Conservation (phyloP, 2,113 vertebrate genomes). For the Macrotis lagotis region DNA sequence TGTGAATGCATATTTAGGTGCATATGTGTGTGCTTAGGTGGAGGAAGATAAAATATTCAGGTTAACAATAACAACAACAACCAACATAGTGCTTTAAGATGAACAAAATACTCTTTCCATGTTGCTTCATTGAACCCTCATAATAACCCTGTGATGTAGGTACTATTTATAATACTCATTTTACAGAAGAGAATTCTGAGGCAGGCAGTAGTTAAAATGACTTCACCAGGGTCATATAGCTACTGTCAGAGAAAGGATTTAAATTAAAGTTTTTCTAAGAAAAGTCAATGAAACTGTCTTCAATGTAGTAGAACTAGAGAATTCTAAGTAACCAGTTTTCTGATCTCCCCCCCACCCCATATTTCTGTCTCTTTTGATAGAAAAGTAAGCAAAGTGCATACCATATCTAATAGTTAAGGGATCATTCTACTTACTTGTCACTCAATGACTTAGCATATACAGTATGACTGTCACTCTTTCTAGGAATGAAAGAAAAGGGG, state of each 20-base stretch:
- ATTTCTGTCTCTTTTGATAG: conserved; percentile 39
- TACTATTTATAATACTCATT: not conserved
- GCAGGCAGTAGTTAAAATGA: not conserved
- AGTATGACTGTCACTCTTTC: conserved; percentile 29
- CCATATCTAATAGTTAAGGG: not conserved
- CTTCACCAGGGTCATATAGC: not conserved
- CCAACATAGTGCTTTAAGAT: not conserved
- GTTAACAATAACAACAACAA: not conserved
- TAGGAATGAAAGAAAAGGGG: conserved; percentile 30
- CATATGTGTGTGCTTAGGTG: not conserved
- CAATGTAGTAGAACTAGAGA: not conserved
- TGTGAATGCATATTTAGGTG: not conserved
- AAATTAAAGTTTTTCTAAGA: not conserved
- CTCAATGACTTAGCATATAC: conserved; percentile 43
- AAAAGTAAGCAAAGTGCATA: conserved; percentile 16
- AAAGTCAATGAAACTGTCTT: conserved; percentile 10
- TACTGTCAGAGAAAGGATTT: not conserved
- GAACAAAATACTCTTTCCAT: not conserved
- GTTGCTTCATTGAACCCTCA: not conserved
- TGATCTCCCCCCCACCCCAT: not conserved
- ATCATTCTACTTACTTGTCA: conserved; percentile 47
- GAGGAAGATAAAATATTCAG: not conserved
- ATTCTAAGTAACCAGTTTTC: conserved; percentile 8
- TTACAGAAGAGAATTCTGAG: not conserved
- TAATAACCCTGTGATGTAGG: not conserved